Conservation (phyloP, 1,140 invertebrate genomes). For the Pogonus chalceus region DNA sequence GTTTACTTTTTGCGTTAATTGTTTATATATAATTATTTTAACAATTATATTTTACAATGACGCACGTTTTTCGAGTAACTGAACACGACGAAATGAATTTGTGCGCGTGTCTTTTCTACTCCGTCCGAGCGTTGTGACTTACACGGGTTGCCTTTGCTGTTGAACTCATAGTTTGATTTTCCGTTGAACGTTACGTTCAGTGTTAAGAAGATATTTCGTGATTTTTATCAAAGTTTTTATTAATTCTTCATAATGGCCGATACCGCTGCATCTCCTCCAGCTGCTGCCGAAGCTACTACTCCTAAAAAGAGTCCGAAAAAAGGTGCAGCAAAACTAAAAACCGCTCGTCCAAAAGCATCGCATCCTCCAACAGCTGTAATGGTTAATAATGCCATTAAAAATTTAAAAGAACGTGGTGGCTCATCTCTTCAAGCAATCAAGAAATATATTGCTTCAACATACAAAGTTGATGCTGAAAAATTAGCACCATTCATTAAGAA, state of each 20-base stretch:
- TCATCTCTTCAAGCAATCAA: constrained; percentile 53
- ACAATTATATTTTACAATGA: neutral
- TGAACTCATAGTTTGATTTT: neutral
- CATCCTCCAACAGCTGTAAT: neutral
- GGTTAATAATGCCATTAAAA: constrained; percentile 48
- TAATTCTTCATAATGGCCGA: constrained; percentile 1
- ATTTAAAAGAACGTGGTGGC: constrained; percentile 48
- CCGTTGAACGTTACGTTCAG: no score
- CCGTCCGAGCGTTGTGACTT: neutral
- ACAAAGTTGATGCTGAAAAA: constrained; percentile 48
- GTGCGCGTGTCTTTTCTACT: neutral
- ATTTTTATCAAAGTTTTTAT: no score
- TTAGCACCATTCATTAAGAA: constrained; percentile 50
- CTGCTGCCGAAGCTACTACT: neutral
- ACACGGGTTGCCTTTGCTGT: neutral
- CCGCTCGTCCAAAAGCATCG: neutral
- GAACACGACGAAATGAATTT: neutral
- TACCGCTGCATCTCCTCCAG: neutral
- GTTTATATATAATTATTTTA: neutral
- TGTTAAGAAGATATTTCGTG: no score
- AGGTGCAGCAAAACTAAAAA: neutral
- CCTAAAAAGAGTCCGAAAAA: neutral
- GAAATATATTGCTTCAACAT: constrained; percentile 48
- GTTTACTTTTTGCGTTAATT: neutral
- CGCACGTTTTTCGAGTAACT: neutral